A percentile compares a stretch with the other conserved stretches of the same genome.
Conservation (phyloP, 2,113 vertebrate genomes). For the Sceloporus tristichus region DNA sequence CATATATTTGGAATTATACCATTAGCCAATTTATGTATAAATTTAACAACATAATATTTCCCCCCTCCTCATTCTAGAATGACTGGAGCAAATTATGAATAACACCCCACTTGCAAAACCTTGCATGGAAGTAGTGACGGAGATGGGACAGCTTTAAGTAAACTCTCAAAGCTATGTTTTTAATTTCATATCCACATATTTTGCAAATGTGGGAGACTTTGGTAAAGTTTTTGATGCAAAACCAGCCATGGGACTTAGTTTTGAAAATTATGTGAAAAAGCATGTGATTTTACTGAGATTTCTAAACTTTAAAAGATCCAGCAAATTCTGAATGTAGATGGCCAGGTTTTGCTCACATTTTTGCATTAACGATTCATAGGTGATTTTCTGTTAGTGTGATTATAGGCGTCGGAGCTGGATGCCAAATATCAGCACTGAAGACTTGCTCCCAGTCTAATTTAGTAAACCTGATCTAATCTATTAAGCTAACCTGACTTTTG, state of each 20-base stretch:
- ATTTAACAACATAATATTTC: neutral
- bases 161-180: too few relatives aligned
- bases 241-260: neutral
- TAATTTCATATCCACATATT: neutral
- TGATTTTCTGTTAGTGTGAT: neutral
- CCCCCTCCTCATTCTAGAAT: neutral
- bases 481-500: neutral
- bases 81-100: neutral
- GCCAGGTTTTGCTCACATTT: neutral
- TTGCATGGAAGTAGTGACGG: neutral
- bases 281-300: neutral
- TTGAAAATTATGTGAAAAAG: neutral
- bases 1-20: neutral
- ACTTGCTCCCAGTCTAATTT: neutral
- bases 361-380: neutral
- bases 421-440: neutral
- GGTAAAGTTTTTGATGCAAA: neutral
- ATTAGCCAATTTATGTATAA: neutral
- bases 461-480: neutral
- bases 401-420: neutral
- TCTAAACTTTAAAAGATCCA: neutral
- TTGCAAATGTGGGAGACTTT: neutral
- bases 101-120: neutral
- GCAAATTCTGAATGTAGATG: neutral
- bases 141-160: neutral